Conservation (phyloP, 2,797 vertebrate genomes). For the Mormyrops boulengeri region DNA sequence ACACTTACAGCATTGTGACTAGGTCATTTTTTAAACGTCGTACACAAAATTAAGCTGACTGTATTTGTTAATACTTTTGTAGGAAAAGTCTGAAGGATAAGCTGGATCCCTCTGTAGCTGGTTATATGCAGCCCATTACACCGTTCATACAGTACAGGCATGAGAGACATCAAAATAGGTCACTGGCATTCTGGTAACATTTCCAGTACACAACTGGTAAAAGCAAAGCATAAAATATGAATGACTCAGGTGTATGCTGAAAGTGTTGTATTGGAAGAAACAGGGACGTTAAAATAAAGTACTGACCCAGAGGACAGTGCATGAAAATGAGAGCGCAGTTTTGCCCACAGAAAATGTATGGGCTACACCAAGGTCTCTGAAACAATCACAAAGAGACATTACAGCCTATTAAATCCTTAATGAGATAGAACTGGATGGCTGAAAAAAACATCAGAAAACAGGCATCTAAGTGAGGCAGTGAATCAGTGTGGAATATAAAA, state of each 20-base stretch:
- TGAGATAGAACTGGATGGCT: slow-evolving; percentile 10
- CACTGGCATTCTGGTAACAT: not conserved
- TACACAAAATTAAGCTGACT: not conserved
- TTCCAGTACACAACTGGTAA: not conserved
- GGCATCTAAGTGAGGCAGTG: slow-evolving; percentile 10
- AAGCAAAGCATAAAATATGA: not conserved
- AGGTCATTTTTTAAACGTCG: not conserved
- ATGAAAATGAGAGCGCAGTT: not conserved
- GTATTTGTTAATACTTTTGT: not conserved
- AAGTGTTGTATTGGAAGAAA: not conserved
- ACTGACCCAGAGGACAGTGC: not conserved
- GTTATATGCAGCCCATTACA: not conserved
- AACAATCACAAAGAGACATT: not conserved
- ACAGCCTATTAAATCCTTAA: slow-evolving; percentile 10
- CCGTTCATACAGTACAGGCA: not conserved
- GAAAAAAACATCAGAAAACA: slow-evolving; percentile 17
- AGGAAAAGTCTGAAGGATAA: not conserved
- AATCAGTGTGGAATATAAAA: slow-evolving; percentile 10
- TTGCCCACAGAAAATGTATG: not conserved
- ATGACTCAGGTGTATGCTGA: not conserved
- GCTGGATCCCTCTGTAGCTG: not conserved
- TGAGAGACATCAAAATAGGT: not conserved
- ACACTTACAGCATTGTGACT: not conserved
- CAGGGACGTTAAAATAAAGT: not conserved
- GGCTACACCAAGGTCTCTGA: not conserved